Conservation (phyloP, 2,113 vertebrate species). For the Coptodon rendalli region DNA sequence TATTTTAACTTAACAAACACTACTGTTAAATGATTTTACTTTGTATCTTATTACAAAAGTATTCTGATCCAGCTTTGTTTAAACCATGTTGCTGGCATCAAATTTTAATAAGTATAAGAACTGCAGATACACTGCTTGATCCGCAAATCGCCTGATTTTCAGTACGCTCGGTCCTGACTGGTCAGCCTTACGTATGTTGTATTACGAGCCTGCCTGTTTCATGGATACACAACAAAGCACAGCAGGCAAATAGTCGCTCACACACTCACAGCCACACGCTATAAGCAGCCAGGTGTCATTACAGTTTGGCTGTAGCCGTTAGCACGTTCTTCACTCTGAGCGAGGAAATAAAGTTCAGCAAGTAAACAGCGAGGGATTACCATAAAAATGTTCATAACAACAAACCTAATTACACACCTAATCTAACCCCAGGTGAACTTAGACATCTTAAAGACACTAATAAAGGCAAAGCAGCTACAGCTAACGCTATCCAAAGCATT, state of each 20-base stretch:
- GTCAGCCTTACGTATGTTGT: not conserved
- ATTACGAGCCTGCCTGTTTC: not conserved
- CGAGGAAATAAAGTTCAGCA: not conserved
- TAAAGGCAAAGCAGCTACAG: not conserved
- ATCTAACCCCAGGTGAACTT: not conserved
- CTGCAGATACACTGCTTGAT: not conserved
- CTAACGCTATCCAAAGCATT: not conserved
- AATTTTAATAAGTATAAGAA: not conserved
- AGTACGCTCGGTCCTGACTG: not conserved
- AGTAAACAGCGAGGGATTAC: not conserved
- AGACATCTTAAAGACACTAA: not conserved
- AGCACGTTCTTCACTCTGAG: not conserved
- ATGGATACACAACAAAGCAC: not conserved
- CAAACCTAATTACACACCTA: not conserved
- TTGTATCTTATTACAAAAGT: not conserved
- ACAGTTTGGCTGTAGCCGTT: not conserved
- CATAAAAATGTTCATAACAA: not conserved
- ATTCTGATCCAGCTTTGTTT: not conserved
- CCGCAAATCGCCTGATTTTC: not conserved
- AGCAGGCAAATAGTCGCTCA: not conserved
- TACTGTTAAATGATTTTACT: not conserved
- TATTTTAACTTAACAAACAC: not conserved
- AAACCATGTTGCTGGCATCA: not conserved
- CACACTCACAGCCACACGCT: not conserved
- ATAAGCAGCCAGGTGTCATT: not conserved